Conservation (phyloP, 2,888 invertebrate genomes). For the Pristionchus mayeri region DNA sequence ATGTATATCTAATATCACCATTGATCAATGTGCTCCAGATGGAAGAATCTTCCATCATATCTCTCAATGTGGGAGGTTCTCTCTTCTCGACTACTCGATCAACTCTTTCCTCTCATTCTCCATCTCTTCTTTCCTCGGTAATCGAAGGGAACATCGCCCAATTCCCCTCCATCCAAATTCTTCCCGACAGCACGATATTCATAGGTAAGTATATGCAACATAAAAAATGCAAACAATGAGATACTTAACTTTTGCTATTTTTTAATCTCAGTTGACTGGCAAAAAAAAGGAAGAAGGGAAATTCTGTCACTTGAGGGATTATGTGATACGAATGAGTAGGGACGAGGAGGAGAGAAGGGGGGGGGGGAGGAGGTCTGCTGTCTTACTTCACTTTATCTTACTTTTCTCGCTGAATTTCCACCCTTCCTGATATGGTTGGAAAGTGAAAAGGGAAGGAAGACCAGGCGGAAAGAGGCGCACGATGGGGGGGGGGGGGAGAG, state of each 20-base stretch:
- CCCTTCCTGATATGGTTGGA: background rate
- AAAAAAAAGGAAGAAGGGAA: background rate
- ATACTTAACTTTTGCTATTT: background rate
- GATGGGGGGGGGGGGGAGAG: slow-evolving; percentile 18
- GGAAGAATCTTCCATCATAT: slow-evolving; percentile 7
- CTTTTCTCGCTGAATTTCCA: slow-evolving; percentile 4
- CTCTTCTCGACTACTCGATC: slow-evolving; percentile 70
- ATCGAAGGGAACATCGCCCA: background rate
- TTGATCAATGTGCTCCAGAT: slow-evolving; percentile 25
- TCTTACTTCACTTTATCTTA: slow-evolving; percentile 20
- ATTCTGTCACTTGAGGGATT: slow-evolving; percentile 37
- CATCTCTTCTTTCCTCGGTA: slow-evolving; percentile 56
- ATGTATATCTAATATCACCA: background rate
- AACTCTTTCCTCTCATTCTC: slow-evolving; percentile 67
- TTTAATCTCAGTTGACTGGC: background rate
- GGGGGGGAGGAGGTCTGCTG: background rate
- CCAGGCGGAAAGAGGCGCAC: background rate
- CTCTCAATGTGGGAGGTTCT: slow-evolving; percentile 74
- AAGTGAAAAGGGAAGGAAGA: slow-evolving; percentile 18
- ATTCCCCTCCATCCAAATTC: background rate
- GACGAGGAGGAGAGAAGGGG: background rate
- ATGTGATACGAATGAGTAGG: slow-evolving; percentile 51
- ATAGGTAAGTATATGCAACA: background rate
- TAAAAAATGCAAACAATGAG: background rate
- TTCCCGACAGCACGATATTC: slow-evolving; percentile 45